A percentile compares a stretch with the other conserved stretches of the same genome.
Evolutionary conservation across 2,888 invertebrate species (phyloP).

Genomic region (Dichetophora obliterata): DNA sequence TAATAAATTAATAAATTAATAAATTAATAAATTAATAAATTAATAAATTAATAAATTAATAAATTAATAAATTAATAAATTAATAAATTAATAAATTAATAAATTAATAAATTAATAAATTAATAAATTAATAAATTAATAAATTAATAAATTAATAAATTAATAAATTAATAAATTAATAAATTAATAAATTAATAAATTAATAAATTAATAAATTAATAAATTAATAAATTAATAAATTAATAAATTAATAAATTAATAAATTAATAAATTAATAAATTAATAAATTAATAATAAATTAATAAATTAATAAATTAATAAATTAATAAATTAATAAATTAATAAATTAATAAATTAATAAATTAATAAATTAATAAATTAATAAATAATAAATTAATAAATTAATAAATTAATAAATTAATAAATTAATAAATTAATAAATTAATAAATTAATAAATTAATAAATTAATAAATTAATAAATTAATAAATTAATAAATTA

Average conservation of each 20-base stretch:
- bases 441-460: background rate
- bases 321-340: background rate
- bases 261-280: background rate
- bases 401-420: background rate
- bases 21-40: background rate
- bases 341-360: background rate
- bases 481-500: background rate
- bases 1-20: background rate
- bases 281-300: background rate
- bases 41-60: background rate
- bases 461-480: background rate
- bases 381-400: background rate
- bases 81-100: background rate
- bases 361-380: background rate
- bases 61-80: background rate
- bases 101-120: background rate
- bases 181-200: background rate
- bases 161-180: background rate
- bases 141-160: background rate
- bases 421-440: background rate
- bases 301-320: background rate
- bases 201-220: background rate
- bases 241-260: background rate
- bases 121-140: background rate
- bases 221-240: background rate